Base-by-base conservation (phyloP, 2,888 invertebrate genomes). In the Eristalis arbustorum region DNA sequence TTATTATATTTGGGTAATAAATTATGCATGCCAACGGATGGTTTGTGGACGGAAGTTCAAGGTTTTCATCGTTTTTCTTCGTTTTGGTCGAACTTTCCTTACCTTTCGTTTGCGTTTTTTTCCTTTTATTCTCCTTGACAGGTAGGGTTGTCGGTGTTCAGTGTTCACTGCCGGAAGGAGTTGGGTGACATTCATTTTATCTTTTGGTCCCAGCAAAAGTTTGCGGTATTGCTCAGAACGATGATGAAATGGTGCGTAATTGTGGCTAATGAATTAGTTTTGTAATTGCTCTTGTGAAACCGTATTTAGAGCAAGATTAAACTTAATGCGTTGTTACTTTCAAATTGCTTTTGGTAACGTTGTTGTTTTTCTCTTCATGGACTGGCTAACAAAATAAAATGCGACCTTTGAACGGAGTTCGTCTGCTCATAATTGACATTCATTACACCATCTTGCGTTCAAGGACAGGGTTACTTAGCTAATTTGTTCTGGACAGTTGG, bases 1-100 rank as follows among this genome's bases (percentile, higher is more conserved):
- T 85, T 85, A 85, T 82, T 85, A 77, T 82, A 82, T 82, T 85
- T 74, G 82, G 82, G 77, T 85, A 85, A 85, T 85, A 82, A 85
- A 85, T 85, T 85, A 85, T 85, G 82, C 85, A 85, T 82, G 85
- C 73, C 77, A 85, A 78, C 61, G 85, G 82, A 85, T 56, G 82
- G 73, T 82, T 62, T 77, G 69, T 77, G 82, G 73, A 25, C 49
- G 49, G 49, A 49, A 49, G 49, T 49, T 49, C 49, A 49, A 49
- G 49, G 49, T 49, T 49, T 49, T 18, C 18, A 18, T 49, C 18
- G 49, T 49, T 18, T 18, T 18, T 18, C 6, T 49, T 18, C 18
- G 0, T 18, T 49, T 18, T 18, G 18, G 1, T 18, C 11, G 1
- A 37, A 4, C 31, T 42, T 13, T 42, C n/a, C n/a, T 42, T 42